A percentile compares a stretch with the other conserved stretches of the same genome.
Conservation (phyloP, 2,888 invertebrate species). For the Nycteola revayana region DNA sequence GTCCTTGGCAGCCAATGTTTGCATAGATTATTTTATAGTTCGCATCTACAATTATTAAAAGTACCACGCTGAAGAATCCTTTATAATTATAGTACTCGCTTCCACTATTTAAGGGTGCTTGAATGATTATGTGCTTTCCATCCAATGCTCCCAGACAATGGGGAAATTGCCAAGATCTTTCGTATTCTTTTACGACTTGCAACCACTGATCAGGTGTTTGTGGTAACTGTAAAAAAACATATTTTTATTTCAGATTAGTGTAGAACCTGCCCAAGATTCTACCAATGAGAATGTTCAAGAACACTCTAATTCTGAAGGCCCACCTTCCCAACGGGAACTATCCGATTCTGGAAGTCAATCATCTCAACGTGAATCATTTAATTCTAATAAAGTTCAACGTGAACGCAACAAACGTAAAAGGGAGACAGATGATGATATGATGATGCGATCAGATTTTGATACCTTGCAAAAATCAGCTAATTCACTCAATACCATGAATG, state of each 20-base stretch:
- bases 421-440: constrained; percentile 2
- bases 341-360: too few relatives aligned
- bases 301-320: not conserved
- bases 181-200: constrained; percentile 4
- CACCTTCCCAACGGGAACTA: too few relatives aligned
- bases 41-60: constrained; percentile 10
- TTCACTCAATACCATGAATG: too few relatives aligned
- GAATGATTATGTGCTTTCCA: constrained; percentile 16
- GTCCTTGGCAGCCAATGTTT: constrained; percentile 10
- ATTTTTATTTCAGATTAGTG: constrained; percentile 5
- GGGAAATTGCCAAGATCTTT: constrained; percentile 7
- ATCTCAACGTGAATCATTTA: too few relatives aligned
- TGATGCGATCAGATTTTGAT: too few relatives aligned
- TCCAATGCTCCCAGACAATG: constrained; percentile 11
- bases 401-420: constrained; percentile 2
- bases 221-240: constrained; percentile 3
- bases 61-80: constrained; percentile 8
- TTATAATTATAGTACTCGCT: constrained; percentile 14
- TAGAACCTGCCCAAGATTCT: not conserved
- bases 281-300: not conserved
- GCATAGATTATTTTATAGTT: constrained; percentile 9
- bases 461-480: too few relatives aligned
- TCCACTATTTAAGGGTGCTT: constrained; percentile 13
- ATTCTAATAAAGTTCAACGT: too few relatives aligned
- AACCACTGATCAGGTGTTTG: constrained; percentile 4